A percentile compares a stretch with the other conserved stretches of the same genome.
Evolutionary conservation across 2,797 vertebrate genomes (phyloP).

Genomic region (Thripadectes ignobilis): DNA sequence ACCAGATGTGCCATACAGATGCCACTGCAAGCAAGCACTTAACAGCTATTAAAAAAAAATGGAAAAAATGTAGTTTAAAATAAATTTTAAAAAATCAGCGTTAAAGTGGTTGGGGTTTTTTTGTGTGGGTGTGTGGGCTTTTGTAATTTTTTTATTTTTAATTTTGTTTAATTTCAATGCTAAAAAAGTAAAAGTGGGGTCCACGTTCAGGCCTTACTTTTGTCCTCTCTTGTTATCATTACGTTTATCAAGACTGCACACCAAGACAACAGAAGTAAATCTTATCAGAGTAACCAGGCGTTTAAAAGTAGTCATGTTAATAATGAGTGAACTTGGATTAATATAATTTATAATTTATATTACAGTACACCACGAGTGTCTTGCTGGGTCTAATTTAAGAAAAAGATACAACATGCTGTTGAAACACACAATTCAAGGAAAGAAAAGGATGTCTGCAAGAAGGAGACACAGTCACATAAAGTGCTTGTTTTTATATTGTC

Average conservation of each 20-base stretch:
- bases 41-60: background rate
- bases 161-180: background rate
- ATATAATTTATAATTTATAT: conserved; percentile 46
- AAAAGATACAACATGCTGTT: background rate
- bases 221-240: background rate
- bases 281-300: background rate
- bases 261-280: background rate
- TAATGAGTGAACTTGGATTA: conserved; percentile 37
- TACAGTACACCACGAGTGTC: background rate
- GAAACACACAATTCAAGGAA: background rate
- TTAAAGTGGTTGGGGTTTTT: background rate
- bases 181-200: background rate
- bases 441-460: background rate
- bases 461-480: background rate
- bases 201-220: background rate
- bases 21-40: background rate
- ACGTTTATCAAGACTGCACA: background rate
- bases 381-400: background rate
- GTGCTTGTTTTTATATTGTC: background rate
- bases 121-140: too few relatives aligned
- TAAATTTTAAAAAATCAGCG: background rate
- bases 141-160: background rate
- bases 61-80: background rate
- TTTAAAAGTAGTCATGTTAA: conserved; percentile 21
- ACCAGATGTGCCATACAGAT: background rate